A percentile compares a stretch with the other conserved stretches of the same genome.
Conservation (phyloP, 2,113 vertebrate species). For the Bungarus multicinctus region DNA sequence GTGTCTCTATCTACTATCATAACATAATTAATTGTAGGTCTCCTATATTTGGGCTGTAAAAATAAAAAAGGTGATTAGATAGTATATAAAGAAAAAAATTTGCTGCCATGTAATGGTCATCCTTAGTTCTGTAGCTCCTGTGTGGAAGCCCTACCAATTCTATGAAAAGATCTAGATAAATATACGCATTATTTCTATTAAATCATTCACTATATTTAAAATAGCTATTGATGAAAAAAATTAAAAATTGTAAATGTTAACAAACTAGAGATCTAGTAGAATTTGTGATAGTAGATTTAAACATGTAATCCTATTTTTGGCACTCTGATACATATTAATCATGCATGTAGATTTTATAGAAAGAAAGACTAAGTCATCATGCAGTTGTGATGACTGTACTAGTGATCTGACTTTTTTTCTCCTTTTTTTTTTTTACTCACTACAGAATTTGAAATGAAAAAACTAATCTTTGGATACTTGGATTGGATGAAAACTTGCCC, state of each 20-base stretch:
- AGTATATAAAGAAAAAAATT: neutral
- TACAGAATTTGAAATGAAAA: neutral
- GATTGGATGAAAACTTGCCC: neutral
- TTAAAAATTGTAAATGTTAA: neutral
- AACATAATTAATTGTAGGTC: neutral
- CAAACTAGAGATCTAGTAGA: neutral
- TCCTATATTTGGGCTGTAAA: neutral
- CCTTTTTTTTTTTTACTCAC: neutral
- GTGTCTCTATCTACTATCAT: neutral
- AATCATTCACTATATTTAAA: constrained; percentile 3
- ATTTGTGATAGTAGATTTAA: neutral
- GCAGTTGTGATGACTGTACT: neutral
- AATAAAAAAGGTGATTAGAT: neutral
- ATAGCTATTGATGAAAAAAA: neutral
- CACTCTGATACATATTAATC: neutral
- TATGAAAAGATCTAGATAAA: neutral
- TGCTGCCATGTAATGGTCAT: neutral
- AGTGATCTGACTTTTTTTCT: neutral
- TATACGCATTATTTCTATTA: neutral
- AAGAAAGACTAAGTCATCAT: neutral
- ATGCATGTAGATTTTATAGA: neutral
- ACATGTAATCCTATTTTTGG: neutral
- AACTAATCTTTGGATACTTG: neutral
- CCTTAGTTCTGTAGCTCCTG: neutral
- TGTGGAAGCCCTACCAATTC: neutral